Conservation (phyloP, 2,113 vertebrate genomes). For the Alosa alosa region DNA sequence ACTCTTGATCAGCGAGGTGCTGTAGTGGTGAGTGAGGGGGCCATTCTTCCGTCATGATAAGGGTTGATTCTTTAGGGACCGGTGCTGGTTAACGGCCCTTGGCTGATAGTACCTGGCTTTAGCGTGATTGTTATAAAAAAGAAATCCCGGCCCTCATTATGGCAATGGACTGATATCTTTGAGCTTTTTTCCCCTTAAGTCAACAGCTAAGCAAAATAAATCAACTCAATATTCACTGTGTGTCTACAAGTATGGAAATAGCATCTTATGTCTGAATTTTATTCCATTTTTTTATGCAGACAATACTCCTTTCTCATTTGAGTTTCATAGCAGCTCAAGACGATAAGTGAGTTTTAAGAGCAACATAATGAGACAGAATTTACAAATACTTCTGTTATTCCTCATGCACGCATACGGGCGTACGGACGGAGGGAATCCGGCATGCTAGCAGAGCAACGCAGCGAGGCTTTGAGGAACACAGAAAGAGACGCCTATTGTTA, state of each 20-base stretch:
- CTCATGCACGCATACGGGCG: conserved; percentile 31
- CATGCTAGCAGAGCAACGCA: conserved; percentile 40
- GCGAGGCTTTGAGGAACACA: conserved; percentile 50
- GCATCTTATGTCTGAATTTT: conserved; percentile 3
- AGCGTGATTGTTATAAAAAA: conserved; percentile 25
- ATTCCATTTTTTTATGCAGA: conserved; percentile 20
- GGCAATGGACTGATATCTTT: conserved; percentile 24
- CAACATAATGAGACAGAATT: not conserved
- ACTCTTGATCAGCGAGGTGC: conserved; percentile 50
- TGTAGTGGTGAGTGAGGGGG: conserved; percentile 27
- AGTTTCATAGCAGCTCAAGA: not conserved
- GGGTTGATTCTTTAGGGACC: conserved; percentile 52
- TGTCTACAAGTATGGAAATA: not conserved
- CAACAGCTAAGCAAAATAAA: not conserved
- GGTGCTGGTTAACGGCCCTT: conserved; percentile 43
- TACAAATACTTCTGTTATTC: conserved; percentile 25
- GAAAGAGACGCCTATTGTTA: conserved; percentile 57
- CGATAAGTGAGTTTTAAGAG: not conserved
- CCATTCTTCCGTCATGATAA: conserved; percentile 58
- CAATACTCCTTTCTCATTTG: not conserved
- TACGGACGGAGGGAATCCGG: conserved; percentile 48
- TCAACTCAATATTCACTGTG: conserved; percentile 1
- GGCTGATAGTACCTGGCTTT: conserved; percentile 41
- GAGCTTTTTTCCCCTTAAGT: conserved; percentile 3
- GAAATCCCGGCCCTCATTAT: conserved; percentile 35